phyloP scores from a whole-genome alignment of 1,140 invertebrate genomes.

The Coelopa frigida region DNA sequence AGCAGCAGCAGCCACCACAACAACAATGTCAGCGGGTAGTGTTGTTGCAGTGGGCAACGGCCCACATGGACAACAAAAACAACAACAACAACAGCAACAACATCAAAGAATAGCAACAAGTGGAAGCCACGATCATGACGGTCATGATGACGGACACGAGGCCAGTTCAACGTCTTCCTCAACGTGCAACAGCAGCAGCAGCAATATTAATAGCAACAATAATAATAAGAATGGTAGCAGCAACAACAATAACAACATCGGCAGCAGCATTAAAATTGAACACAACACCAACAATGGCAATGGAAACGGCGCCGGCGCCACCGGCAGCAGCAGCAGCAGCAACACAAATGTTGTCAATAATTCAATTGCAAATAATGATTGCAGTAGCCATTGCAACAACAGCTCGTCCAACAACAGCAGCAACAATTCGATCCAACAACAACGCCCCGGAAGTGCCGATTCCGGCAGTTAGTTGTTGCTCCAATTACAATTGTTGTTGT shows the following conservation, averaged over 20 bases:
- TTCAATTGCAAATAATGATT: conserved; percentile 7
- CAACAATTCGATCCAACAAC: conserved; percentile 1
- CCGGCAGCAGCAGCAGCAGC: conserved; percentile 17
- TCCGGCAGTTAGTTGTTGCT: conserved; percentile 9
- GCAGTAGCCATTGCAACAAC: conserved; percentile 21
- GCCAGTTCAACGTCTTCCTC: neutral
- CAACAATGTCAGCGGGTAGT: neutral
- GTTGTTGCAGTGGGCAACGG: neutral
- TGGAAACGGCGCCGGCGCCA: conserved; percentile 19
- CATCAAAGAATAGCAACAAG: neutral
- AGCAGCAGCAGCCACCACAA: conserved; percentile 2
- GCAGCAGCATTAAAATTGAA: conserved; percentile 9
- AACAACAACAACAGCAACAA: conserved; percentile 6
- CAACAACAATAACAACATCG: conserved; percentile 4
- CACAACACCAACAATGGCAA: conserved; percentile 8
- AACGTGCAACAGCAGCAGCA: neutral
- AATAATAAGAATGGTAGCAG: conserved; percentile 1
- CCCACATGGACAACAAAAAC: conserved; percentile 1
- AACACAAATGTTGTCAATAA: conserved; percentile 11
- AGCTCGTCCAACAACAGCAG: conserved; percentile 22
- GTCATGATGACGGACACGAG: no score
- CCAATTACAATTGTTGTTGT: no score
- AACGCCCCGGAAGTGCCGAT: conserved; percentile 3
- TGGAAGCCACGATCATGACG: no score
- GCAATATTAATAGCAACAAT: conserved; percentile 8